These are phyloP conservation scores for Hermaeophaga mercurialis DNA, from an alignment of 2,888 invertebrate species.

Conservation along the genomic window DNA sequence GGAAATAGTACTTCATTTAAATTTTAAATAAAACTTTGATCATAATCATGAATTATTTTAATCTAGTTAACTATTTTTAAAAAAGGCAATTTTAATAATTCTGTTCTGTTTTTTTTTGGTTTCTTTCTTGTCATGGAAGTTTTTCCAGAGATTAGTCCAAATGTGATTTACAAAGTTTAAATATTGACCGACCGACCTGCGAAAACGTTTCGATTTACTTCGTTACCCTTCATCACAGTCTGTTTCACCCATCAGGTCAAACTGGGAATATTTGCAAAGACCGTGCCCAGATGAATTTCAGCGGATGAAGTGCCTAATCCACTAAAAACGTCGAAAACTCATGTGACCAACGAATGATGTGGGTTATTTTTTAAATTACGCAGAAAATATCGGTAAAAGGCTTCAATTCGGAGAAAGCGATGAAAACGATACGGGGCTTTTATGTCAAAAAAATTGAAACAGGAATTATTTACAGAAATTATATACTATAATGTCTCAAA, in stretches of 20 bases:
- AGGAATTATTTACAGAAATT: slow-evolving; percentile 16
- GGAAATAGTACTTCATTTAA: no score
- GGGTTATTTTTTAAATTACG: slow-evolving; percentile 21
- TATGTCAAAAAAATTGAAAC: slow-evolving; percentile 19
- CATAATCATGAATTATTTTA: no score
- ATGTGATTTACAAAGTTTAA: no score
- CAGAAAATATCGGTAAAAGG: slow-evolving; percentile 12
- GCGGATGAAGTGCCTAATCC: slow-evolving; percentile 10
- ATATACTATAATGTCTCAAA: no score
- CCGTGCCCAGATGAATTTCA: slow-evolving; percentile 11
- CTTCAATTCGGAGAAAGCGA: slow-evolving; percentile 8
- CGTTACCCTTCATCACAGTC: slow-evolving; percentile 50
- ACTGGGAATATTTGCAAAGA: slow-evolving; percentile 37
- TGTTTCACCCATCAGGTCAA: slow-evolving; percentile 46
- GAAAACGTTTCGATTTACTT: no score
- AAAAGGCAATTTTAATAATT: no score
- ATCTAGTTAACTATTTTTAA: no score
- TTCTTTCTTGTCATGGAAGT: no score
- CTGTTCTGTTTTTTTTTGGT: no score
- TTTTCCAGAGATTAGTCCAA: no score
- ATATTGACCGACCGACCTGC: no score
- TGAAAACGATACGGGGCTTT: slow-evolving; percentile 20
- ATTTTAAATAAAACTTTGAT: no score
- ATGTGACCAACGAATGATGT: slow-evolving; percentile 15
- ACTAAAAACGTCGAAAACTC: slow-evolving; percentile 13